Base-by-base conservation (phyloP, 2,113 vertebrate species). In the Anolis sagrei region DNA sequence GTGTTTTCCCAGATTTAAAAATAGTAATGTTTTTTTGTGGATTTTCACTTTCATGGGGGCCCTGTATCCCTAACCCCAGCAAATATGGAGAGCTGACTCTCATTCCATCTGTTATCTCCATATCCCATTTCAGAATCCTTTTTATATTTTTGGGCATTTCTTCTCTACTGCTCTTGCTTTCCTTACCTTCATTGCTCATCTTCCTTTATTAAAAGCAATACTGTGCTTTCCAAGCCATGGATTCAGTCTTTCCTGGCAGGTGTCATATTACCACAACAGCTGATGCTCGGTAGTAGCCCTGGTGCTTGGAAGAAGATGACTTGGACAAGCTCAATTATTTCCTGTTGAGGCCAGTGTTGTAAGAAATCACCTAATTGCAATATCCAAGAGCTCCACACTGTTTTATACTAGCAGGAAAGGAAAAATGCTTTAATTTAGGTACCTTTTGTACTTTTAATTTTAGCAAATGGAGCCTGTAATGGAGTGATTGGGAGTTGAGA, bases 391-490 rank as follows among this genome's bases (percentile, higher is more conserved):
- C 85, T 91, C 70, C 76, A 29, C 25, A 10, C 54, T 48, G 36
- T 72, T 76, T 9, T 39, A 64, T 5, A 32, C 1, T 34, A 61
- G 58, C 32, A 69, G 32, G 74, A 87, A 76, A 51, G 89, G 76
- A 75, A 62, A 62, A n/a, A 4, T 76, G 36, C 66, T 90, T 87
- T 95, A 2, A 3, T 93, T 83, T 87, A 87, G 88, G 29, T 85
- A 10, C 76, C 82, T 83, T 79, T 81, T 92, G 2, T 86, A 48
- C 21, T 91, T 90, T 86, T 92, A 91, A 90, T 91, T 92, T 89
- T 66, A 14, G 5, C 34, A 92, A 89, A 91, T 80, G 79, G 92
- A 87, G 61, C 49, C 27, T 91, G 4, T 79, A 89, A 77, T 29
- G 76, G 39, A 72, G 72, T 58, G 69, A 76, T 54, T 81, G 58